Evolutionary conservation across 2,113 vertebrate genomes (phyloP).

Genomic region (Nannobrachium achirus): DNA sequence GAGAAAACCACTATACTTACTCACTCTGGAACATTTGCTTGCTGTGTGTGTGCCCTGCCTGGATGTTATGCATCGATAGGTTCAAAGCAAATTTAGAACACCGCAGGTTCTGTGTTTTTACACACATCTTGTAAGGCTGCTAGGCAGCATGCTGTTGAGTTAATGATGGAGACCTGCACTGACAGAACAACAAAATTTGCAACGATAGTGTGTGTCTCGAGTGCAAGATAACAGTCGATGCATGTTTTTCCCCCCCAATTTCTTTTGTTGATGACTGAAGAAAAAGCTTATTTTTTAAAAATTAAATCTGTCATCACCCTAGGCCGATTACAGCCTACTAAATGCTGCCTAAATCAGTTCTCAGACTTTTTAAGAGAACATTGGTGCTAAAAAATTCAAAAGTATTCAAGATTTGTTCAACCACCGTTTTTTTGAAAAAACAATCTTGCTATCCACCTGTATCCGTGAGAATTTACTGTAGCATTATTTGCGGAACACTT

Average conservation of each 20-base stretch:
- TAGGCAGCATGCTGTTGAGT: not conserved
- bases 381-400: too few relatives aligned
- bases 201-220: not conserved
- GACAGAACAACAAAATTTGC: not conserved
- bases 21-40: not conserved
- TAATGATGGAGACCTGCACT: not conserved
- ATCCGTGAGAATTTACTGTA: too few relatives aligned
- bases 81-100: conserved; percentile 1
- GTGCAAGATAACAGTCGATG: not conserved
- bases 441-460: not conserved
- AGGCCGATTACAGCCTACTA: too few relatives aligned
- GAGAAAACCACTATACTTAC: not conserved
- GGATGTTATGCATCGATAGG: not conserved
- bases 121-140: not conserved
- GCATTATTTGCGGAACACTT: too few relatives aligned
- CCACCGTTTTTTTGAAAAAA: not conserved
- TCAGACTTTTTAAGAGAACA: too few relatives aligned
- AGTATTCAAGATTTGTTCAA: too few relatives aligned
- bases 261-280: not conserved
- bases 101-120: not conserved
- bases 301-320: too few relatives aligned
- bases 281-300: not conserved
- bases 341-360: too few relatives aligned
- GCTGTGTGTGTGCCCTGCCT: not conserved
- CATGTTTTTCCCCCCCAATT: too few relatives aligned